Conservation (phyloP, 2,888 invertebrate genomes). For the Himalopsyche tibetana region DNA sequence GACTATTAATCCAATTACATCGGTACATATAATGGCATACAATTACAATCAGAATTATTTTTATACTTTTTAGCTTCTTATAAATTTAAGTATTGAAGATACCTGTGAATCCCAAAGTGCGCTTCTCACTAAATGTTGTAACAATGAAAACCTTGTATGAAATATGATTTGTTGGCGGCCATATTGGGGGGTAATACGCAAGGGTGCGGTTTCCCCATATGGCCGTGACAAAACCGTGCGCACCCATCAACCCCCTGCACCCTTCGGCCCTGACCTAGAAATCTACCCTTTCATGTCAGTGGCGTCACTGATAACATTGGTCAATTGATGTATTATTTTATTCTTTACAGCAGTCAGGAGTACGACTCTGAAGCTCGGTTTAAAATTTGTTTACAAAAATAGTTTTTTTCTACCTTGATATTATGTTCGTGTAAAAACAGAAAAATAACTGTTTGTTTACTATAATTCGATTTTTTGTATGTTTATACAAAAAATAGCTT, state of each 20-base stretch:
- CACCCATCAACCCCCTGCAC: constrained; percentile 52
- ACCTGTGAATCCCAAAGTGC: constrained; percentile 44
- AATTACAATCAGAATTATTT: too few relatives aligned
- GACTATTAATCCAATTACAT: too few relatives aligned
- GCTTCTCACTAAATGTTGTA: constrained; percentile 63
- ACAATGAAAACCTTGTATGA: constrained; percentile 67
- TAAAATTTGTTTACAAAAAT: neutral
- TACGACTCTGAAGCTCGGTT: too few relatives aligned
- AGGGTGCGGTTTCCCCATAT: constrained; percentile 65
- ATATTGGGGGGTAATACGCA: constrained; percentile 69
- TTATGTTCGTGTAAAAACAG: too few relatives aligned
- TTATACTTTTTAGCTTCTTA: too few relatives aligned
- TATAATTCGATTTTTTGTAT: too few relatives aligned
- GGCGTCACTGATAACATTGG: neutral
- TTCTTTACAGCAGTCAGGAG: neutral
- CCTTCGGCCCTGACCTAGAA: constrained; percentile 46
- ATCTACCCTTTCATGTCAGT: constrained; percentile 3
- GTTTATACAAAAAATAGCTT: too few relatives aligned
- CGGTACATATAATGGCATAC: too few relatives aligned
- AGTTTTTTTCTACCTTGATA: too few relatives aligned
- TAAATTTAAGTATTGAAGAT: constrained; percentile 23
- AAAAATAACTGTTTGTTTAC: too few relatives aligned
- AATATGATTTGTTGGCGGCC: constrained; percentile 77
- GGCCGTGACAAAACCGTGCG: constrained; percentile 61
- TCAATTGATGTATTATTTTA: too few relatives aligned